A percentile compares a stretch with the other conserved stretches of the same genome.
Evolutionary conservation across 2,888 invertebrate genomes (phyloP).

Genomic region (Gnatocerus cornutus): DNA sequence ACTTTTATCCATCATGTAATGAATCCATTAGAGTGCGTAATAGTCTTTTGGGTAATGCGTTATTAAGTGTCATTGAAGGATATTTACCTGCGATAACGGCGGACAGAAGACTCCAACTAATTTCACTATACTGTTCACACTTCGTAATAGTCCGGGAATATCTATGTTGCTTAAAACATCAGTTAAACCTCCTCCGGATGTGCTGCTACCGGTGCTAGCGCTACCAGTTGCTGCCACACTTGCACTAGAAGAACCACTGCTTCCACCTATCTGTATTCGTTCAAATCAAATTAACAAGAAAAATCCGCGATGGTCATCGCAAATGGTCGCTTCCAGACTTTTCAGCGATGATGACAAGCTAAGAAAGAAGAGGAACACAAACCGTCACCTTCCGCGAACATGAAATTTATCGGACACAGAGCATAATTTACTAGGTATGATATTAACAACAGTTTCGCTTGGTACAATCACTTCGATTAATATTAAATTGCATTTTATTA

Average conservation of each 20-base stretch:
- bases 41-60: constrained; percentile 25
- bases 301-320: constrained; percentile 31
- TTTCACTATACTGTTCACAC: constrained; percentile 68
- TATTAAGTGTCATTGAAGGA: constrained; percentile 26
- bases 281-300: constrained; percentile 31
- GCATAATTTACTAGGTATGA: neutral
- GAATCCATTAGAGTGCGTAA: constrained; percentile 31
- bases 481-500: neutral
- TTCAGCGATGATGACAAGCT: constrained; percentile 52
- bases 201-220: constrained; percentile 28
- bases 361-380: constrained; percentile 5
- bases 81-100: constrained; percentile 69
- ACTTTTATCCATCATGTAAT: constrained; percentile 21
- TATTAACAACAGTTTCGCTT: neutral
- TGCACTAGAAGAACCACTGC: constrained; percentile 14
- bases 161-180: constrained; percentile 65
- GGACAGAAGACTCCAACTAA: constrained; percentile 68
- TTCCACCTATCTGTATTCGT: constrained; percentile 51
- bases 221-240: constrained; percentile 30
- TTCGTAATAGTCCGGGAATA: constrained; percentile 64
- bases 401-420: neutral
- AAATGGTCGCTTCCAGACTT: constrained; percentile 56
- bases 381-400: neutral
- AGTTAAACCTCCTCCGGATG: constrained; percentile 59
- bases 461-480: neutral